Conservation (phyloP, 2,113 vertebrate species). For the Ochotona curzoniae region DNA sequence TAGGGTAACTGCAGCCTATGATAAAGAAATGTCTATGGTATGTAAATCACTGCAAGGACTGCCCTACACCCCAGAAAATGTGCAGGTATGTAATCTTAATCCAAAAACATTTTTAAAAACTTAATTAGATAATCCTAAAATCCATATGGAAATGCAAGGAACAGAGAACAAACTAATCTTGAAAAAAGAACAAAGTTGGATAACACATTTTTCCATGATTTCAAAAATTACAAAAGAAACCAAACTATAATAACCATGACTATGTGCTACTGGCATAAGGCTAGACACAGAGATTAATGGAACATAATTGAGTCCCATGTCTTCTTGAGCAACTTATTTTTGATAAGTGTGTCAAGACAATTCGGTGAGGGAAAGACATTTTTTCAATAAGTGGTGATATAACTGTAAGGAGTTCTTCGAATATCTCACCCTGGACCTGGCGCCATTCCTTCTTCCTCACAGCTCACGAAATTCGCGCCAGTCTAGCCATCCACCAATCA, state of each 20-base stretch:
- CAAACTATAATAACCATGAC: background rate
- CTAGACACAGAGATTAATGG: background rate
- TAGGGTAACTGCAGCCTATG: no score
- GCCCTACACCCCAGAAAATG: no score
- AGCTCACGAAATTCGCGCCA: no score
- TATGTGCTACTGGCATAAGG: background rate
- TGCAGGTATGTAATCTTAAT: no score
- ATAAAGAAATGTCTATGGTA: no score
- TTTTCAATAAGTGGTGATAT: background rate
- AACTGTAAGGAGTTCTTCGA: no score
- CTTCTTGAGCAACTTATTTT: background rate
- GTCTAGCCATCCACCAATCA: no score
- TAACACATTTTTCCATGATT: background rate
- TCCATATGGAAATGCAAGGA: no score
- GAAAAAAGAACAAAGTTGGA: conserved; percentile 3
- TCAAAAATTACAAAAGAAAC: background rate
- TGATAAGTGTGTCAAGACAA: background rate
- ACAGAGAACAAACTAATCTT: background rate
- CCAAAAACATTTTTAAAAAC: no score
- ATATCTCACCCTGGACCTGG: no score
- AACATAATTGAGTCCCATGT: background rate
- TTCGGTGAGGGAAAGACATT: background rate
- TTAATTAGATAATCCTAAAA: background rate
- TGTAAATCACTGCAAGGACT: no score
- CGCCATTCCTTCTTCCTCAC: no score